Evolutionary conservation across 2,113 vertebrate species (phyloP).

Genomic region (Chaenogobius annularis): DNA sequence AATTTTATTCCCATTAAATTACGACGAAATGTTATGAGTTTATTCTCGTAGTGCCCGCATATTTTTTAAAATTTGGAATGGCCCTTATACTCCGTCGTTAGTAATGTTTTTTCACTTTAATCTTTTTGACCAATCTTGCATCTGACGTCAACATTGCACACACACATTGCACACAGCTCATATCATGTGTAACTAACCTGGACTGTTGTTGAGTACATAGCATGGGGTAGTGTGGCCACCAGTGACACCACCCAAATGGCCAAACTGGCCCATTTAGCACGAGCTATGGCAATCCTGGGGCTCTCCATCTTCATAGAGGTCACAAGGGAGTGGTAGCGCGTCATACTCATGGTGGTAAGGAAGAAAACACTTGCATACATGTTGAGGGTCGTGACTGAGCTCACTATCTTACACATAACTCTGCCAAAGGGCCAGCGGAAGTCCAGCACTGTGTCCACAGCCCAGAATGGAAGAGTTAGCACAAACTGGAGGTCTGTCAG

Average conservation of each 20-base stretch:
- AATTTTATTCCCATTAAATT: too few species aligned
- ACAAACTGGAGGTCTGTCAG: slow-evolving; percentile 83
- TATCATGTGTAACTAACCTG: slow-evolving; percentile 45
- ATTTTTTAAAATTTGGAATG: too few species aligned
- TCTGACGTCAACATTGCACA: not conserved
- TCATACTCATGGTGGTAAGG: slow-evolving; percentile 81
- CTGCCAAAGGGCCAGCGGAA: slow-evolving; percentile 83
- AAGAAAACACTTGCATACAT: slow-evolving; percentile 84
- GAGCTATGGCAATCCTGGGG: slow-evolving; percentile 38
- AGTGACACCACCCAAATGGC: slow-evolving; percentile 78
- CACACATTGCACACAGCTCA: not conserved
- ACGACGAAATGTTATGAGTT: too few species aligned
- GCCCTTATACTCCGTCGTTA: too few species aligned
- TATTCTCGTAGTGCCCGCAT: too few species aligned
- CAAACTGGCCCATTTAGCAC: slow-evolving; percentile 74
- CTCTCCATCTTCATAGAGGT: slow-evolving; percentile 74
- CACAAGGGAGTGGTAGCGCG: slow-evolving; percentile 76
- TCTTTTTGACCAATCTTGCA: too few species aligned
- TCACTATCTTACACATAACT: slow-evolving; percentile 82
- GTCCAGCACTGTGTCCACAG: slow-evolving; percentile 79
- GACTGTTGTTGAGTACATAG: slow-evolving; percentile 77
- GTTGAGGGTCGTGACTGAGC: slow-evolving; percentile 80
- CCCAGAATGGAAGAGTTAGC: slow-evolving; percentile 83
- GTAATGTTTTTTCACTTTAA: too few species aligned
- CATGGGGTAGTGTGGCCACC: slow-evolving; percentile 78